Evolutionary conservation across 1,140 invertebrate species (phyloP).

Genomic region (Temnothorax longispinosus): DNA sequence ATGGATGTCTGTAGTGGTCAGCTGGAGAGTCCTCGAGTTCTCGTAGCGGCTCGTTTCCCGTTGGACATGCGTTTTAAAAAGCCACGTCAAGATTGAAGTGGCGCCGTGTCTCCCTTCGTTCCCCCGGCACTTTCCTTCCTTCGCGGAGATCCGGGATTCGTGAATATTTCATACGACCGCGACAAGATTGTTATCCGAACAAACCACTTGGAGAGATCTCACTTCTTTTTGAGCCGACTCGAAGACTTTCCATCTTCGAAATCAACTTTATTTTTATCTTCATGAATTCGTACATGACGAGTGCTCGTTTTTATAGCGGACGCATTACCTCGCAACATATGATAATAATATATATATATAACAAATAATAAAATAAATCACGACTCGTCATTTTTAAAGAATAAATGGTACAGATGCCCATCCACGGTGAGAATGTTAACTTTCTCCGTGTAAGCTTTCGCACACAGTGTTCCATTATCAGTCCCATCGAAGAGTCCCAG

Average conservation of each 20-base stretch:
- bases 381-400: neutral
- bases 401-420: neutral
- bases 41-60: slow-evolving; percentile 34
- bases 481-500: slow-evolving; percentile 37
- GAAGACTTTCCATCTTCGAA: neutral
- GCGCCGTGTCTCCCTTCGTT: slow-evolving; percentile 16
- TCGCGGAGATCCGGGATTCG: slow-evolving; percentile 20
- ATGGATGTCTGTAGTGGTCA: slow-evolving; percentile 9
- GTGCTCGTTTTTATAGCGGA: neutral
- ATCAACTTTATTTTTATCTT: slow-evolving; percentile 21
- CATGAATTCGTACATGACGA: neutral
- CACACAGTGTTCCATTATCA: slow-evolving; percentile 14
- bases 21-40: slow-evolving; percentile 32
- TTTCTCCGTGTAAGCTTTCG: slow-evolving; percentile 36
- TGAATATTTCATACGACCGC: slow-evolving; percentile 54
- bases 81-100: slow-evolving; percentile 43
- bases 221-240: slow-evolving; percentile 12
- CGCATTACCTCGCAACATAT: neutral
- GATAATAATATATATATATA: neutral
- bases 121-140: neutral
- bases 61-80: slow-evolving; percentile 29
- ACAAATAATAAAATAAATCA: neutral
- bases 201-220: slow-evolving; percentile 31
- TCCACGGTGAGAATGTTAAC: neutral
- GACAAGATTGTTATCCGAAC: slow-evolving; percentile 41